Base-by-base conservation (phyloP, 2,113 vertebrate genomes). In the Peromyscus polionotus region DNA sequence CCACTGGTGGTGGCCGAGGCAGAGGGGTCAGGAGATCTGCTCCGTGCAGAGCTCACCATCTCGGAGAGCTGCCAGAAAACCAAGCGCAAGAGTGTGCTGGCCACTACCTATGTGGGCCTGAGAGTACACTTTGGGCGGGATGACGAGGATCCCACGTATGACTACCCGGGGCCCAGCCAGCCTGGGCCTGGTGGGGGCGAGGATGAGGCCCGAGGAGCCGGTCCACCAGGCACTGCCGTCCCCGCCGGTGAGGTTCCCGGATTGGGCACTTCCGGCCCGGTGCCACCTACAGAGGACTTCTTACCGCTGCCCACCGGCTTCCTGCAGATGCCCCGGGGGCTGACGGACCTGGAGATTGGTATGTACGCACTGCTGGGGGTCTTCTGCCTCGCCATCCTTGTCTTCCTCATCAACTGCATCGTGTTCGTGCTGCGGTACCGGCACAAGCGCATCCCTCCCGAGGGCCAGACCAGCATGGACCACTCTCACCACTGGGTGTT, bases 401-500 rank as follows among this genome's bases (percentile, higher is more conserved):
- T 99, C 95, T 99, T 99, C 98, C 99, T 99, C 96, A 99, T 99
- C 99, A 99, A 99, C 99, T 99, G 99, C 98, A 99, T 99, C 6
- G 99, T 99, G 70, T 99, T 99, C 11, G 99, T 99, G 97, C 99
- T 99, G 7, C 99, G 99, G 61, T 99, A 99, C 96, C 99, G 99
- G 67, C 99, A 99, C 97, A 99, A 99, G 98, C 98, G 99, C 70
- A 99, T 99, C 96, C 99, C 99, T 0, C 99, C 99, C 0, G 99
- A 99, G 95, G 99, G 99, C 61, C 99, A 99, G 98, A 99, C 99
- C 98, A 99, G 99, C 98, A 99, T 99, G 99, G 99, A 99, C 98
- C 99, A 99, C 84, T 99, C 99, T 6, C 99, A 99, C 97, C 99
- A 99, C 98, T 99, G 99, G 99, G 99, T 99, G 97, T 99, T 99